Conservation (phyloP, 2,888 invertebrate genomes). For the Chrysodeixis includens region DNA sequence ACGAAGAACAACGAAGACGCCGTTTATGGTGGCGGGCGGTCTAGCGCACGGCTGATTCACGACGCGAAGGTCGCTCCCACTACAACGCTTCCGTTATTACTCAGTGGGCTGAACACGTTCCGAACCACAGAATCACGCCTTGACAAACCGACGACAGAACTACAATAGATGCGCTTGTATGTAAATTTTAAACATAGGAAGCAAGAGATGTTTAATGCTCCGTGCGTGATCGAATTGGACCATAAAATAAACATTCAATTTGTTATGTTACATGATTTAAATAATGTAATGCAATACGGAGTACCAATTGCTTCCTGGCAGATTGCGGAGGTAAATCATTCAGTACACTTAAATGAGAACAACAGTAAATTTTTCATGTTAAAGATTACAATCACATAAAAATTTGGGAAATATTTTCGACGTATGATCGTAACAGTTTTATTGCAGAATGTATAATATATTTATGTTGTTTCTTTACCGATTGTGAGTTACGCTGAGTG, state of each 20-base stretch:
- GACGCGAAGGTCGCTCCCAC: conserved; percentile 77
- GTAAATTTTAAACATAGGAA: conserved; percentile 34
- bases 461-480: conserved; percentile 35
- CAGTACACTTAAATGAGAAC: conserved; percentile 36
- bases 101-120: conserved; percentile 58
- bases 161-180: conserved; percentile 35
- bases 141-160: conserved; percentile 40
- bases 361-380: conserved; percentile 44
- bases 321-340: conserved; percentile 37
- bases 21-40: conserved; percentile 68
- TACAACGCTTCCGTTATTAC: conserved; percentile 68
- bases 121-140: conserved; percentile 41
- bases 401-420: conserved; percentile 39
- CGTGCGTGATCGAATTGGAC: conserved; percentile 21
- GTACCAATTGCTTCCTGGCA: conserved; percentile 31
- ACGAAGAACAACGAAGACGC: conserved; percentile 58
- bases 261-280: conserved; percentile 31
- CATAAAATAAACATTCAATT: conserved; percentile 34
- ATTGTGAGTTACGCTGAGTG: conserved; percentile 24
- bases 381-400: conserved; percentile 50
- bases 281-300: conserved; percentile 32
- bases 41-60: conserved; percentile 71
- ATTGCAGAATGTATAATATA: conserved; percentile 30
- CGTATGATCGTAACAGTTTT: conserved; percentile 43
- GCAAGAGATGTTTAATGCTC: conserved; percentile 12